Conservation (phyloP, 1,140 invertebrate species). For the Brachystomella parvula region DNA sequence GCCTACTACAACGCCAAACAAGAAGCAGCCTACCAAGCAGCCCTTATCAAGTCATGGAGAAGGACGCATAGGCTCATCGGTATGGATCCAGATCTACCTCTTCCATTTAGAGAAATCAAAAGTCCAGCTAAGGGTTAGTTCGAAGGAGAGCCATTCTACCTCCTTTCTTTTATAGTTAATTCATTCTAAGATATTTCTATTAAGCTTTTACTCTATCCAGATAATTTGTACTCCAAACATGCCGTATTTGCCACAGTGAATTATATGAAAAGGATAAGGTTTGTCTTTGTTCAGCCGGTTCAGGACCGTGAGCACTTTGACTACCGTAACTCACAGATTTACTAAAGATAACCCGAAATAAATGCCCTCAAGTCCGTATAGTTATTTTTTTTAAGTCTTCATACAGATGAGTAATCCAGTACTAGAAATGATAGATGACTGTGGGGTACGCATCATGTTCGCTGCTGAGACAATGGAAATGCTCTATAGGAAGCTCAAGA, state of each 20-base stretch:
- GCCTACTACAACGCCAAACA: neutral
- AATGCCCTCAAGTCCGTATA: neutral
- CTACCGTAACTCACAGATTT: neutral
- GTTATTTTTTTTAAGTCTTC: neutral
- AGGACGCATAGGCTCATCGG: neutral
- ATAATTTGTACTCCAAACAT: neutral
- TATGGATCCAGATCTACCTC: neutral
- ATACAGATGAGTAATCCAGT: neutral
- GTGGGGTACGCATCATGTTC: neutral
- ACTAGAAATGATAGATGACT: conserved; percentile 4
- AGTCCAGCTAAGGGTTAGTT: too few relatives aligned
- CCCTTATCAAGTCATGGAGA: neutral
- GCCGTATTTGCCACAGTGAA: neutral
- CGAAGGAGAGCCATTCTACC: too few relatives aligned
- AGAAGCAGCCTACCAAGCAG: neutral
- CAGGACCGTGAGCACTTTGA: neutral
- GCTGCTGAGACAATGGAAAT: neutral
- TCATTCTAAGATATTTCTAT: too few relatives aligned
- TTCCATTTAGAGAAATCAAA: too few relatives aligned
- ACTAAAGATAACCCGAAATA: too few relatives aligned
- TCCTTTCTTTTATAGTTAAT: too few relatives aligned
- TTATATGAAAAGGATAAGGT: neutral
- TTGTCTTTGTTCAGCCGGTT: neutral
- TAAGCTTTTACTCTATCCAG: too few relatives aligned
- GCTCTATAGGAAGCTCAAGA: neutral